Conservation (phyloP, 2,797 vertebrate genomes). For the Sphenopsis melanotis region DNA sequence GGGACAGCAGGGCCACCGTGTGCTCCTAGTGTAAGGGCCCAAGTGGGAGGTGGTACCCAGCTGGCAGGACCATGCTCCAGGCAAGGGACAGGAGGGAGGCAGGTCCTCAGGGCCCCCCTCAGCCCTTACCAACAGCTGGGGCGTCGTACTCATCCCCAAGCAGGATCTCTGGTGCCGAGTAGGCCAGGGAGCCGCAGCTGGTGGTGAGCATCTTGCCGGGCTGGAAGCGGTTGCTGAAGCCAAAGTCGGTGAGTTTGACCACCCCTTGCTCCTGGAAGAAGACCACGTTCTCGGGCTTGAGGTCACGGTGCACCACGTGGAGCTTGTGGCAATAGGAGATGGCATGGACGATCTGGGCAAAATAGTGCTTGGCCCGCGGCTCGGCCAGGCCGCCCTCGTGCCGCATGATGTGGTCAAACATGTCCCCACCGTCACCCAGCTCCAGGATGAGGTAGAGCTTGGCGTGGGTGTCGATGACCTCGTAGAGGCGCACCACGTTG, state of each 20-base stretch:
- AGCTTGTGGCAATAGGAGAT: constrained; percentile 87
- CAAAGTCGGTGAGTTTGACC: constrained; percentile 89
- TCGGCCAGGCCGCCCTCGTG: constrained; percentile 84
- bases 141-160: constrained; percentile 88
- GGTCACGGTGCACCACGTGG: constrained; percentile 87
- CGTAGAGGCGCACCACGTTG: constrained; percentile 88
- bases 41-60: neutral
- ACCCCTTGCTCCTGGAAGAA: constrained; percentile 87
- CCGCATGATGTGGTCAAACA: constrained; percentile 88
- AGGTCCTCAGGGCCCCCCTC: neutral
- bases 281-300: constrained; percentile 90
- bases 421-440: constrained; percentile 86
- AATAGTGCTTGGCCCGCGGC: constrained; percentile 81
- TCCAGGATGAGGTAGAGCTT: constrained; percentile 90
- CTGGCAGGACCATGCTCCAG: neutral
- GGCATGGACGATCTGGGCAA: constrained; percentile 85
- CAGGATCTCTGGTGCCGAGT: constrained; percentile 87
- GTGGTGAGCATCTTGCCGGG: constrained; percentile 87
- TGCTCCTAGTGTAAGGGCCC: neutral
- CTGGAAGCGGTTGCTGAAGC: constrained; percentile 88
- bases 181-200: constrained; percentile 87
- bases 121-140: constrained; percentile 84
- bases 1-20: neutral
- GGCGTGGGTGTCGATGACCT: constrained; percentile 87
- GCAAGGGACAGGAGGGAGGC: neutral